Base-by-base conservation (phyloP, 2,113 vertebrate species). In the Embiotoca jacksoni region DNA sequence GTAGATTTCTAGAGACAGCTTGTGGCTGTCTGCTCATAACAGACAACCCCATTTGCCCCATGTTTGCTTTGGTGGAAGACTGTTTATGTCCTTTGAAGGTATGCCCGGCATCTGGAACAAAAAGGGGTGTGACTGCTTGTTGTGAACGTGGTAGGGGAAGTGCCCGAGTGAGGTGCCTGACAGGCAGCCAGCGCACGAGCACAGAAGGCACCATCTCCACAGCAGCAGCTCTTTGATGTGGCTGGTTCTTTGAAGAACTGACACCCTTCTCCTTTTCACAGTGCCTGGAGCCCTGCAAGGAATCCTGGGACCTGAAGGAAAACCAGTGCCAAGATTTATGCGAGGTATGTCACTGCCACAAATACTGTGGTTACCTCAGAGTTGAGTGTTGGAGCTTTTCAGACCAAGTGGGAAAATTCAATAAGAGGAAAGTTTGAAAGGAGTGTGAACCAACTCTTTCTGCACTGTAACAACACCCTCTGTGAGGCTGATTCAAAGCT, bases 211-310 rank as follows among this genome's bases (percentile, higher is more conserved):
- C 32, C 78, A 76, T 88, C 91, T 78, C 83, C 33, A n/a, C 47
- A 15, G 72, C 63, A 16, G 75, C 37, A 33, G 33, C 62, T 46
- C 91, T 91, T 92, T 92, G 83, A 92, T 91, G 88, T 90, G 79
- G 83, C 78, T 84, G n/a, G 6, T 65, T 77, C 92, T 90, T 93
- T 92, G 88, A 92, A 89, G 80, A 89, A 81, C 71, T 89, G 81
- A 90, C 91, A 82, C 90, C 80, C 82, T 88, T 89, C 83, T 91
- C 77, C 68, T 69, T 76, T 84, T 93, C 82, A 82, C 92, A 99
- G 98, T 99, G 98, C 93, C 95, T 99, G 94, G 96, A 98, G 92
- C 98, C 98, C n/a, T 99, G 98, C 95, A 97, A 96, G 92, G 96
- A 96, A 84, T 95, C 96, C 66, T 96, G 97, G 96, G 96, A 98